These are phyloP conservation scores for Lordiphosa collinella DNA, from an alignment of 1,140 invertebrate genomes.

Conservation along the genomic window DNA sequence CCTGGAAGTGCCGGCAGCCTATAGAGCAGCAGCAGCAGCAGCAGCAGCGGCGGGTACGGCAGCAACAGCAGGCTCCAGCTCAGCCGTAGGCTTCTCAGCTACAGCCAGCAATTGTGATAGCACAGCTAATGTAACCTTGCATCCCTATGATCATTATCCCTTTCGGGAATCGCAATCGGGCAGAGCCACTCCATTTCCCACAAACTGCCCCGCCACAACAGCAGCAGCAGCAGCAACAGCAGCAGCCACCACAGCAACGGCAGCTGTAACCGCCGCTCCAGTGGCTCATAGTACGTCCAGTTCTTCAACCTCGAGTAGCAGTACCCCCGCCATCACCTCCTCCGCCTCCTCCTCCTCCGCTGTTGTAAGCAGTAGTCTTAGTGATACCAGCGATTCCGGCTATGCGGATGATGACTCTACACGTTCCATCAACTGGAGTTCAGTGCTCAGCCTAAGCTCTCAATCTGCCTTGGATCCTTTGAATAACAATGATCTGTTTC, in stretches of 20 bases:
- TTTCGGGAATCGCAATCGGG: constrained; percentile 80
- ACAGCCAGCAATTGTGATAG: constrained; percentile 35
- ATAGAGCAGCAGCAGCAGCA: constrained; percentile 17
- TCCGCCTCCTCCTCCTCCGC: constrained; percentile 6
- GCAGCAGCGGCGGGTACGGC: constrained; percentile 10
- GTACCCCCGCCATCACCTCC: neutral
- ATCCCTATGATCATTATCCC: constrained; percentile 81
- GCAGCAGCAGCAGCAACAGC: constrained; percentile 46
- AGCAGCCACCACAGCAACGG: constrained; percentile 11
- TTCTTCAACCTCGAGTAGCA: constrained; percentile 9
- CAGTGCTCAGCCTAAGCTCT: constrained; percentile 90
- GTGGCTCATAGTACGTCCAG: constrained; percentile 5
- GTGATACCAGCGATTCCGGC: constrained; percentile 85
- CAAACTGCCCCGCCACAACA: constrained; percentile 40
- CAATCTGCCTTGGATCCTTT: constrained; percentile 91
- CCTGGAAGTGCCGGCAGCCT: constrained; percentile 3
- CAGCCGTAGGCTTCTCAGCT: constrained; percentile 14
- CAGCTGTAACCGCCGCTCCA: constrained; percentile 21
- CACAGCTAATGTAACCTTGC: constrained; percentile 45
- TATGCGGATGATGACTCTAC: constrained; percentile 88
- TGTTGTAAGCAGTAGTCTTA: constrained; percentile 51
- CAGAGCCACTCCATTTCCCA: constrained; percentile 84
- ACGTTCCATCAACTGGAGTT: constrained; percentile 93
- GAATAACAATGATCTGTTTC: constrained; percentile 87
- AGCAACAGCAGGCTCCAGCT: too few relatives aligned